Percentiles rank a stretch among this genome's conserved stretches.
Conservation (phyloP, 2,113 vertebrate genomes). For the Probosciger aterrimus region DNA sequence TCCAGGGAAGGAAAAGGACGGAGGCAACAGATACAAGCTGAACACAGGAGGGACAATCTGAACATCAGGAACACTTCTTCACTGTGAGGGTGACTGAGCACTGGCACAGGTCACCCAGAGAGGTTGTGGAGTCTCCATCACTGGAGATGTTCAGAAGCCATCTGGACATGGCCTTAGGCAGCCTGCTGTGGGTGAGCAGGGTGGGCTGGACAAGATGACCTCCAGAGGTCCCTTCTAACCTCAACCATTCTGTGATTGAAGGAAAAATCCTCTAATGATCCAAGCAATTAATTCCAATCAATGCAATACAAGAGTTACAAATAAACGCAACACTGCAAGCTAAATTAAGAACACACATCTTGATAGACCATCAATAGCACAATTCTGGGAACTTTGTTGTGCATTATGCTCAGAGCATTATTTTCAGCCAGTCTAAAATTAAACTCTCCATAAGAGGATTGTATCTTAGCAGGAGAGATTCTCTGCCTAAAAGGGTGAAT, state of each 20-base stretch:
- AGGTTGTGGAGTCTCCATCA: not conserved
- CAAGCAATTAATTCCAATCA: not conserved
- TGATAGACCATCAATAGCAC: not conserved
- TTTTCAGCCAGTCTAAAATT: constrained; percentile 47
- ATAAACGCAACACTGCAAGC: not conserved
- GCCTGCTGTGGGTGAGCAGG: not conserved
- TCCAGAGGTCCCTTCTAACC: not conserved
- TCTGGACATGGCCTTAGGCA: not conserved
- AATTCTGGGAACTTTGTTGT: not conserved
- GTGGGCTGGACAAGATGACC: not conserved
- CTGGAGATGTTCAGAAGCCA: not conserved
- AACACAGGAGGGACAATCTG: not conserved
- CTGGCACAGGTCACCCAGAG: no score
- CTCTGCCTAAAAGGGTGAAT: constrained; percentile 42
- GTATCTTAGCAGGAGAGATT: not conserved
- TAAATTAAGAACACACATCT: not conserved
- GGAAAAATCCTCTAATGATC: not conserved
- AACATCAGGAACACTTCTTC: not conserved
- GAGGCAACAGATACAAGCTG: not conserved
- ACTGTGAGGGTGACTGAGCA: not conserved
- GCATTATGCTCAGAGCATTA: not conserved
- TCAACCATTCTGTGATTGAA: not conserved
- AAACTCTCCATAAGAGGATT: constrained; percentile 43
- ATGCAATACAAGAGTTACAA: not conserved
- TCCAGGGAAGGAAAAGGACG: not conserved